Base-by-base conservation (phyloP, 2,888 invertebrate genomes). In the Monoplex corrugatus region DNA sequence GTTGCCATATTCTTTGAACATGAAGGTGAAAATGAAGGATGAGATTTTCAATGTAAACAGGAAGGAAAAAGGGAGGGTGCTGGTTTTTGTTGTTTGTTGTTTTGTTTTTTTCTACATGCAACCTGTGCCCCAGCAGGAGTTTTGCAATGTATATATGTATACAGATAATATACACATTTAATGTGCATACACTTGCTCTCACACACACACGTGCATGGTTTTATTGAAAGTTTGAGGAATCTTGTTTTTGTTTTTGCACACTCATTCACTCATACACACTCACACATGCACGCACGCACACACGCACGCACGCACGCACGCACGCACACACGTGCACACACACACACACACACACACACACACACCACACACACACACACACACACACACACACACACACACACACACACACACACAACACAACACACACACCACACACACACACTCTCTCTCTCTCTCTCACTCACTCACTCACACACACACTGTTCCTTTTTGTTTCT, bases 381-480 rank as follows among this genome's bases (percentile, higher is more conserved):
- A 28, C 72, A 72, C 10, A 8, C n/a, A 3, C 32, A 1, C 72
- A 8, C 32, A 72, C 28, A 28, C 57, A 57, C 57, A 57, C 57
- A 57, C 57, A 57, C 10, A 57, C 10, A 57, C 57, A 10, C 57
- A 57, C 57, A 57, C 57, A 57, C 50, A 57, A 57, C 57, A 57
- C 57, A 57, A 50, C 57, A 57, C 57, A 57, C 2, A 57, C 2
- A 57, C 16, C 57, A 57, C 57, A 57, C 57, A 57, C 57, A 2
- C 57, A 57, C 57, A 57, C 57, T 6, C 57, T 19, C n/a, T 50
- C 50, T 50, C 50, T 50, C 57, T 57, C 57, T 19, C 57, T 19
- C 28, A 72, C 72, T 32, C 72, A 72, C 72, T 32, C 72, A 32
- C 72, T n/a, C 32, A 72, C 72, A 72, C 72, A 72, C 72, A 72